phyloP scores from a whole-genome alignment of 1,140 invertebrate species.

The Drosophila virilis region DNA sequence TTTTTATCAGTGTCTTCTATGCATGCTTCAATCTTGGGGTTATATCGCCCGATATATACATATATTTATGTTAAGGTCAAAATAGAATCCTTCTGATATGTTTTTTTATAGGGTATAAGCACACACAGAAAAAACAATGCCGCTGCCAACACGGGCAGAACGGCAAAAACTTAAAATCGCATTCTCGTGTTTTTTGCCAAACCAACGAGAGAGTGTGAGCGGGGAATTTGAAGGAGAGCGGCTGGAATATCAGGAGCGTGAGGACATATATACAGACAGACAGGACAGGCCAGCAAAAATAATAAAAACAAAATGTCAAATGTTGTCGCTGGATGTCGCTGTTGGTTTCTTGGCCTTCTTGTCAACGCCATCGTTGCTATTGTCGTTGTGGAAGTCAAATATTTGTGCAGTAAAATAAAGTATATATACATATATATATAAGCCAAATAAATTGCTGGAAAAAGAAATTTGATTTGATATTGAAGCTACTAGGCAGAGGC shows the following conservation, averaged over 20 bases:
- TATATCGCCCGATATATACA: no score
- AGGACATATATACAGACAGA: neutral
- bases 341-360: conserved; percentile 44
- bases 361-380: conserved; percentile 32
- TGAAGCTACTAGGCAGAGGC: conserved; percentile 27
- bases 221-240: no score
- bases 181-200: conserved; percentile 49
- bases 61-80: neutral
- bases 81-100: neutral
- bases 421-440: conserved; percentile 2
- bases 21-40: no score
- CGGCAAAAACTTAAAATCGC: conserved; percentile 52
- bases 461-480: conserved; percentile 55
- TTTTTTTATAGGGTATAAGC: conserved; percentile 15
- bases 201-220: conserved; percentile 24
- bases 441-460: conserved; percentile 46
- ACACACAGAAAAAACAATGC: conserved; percentile 22
- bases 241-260: neutral
- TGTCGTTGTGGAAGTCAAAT: conserved; percentile 42
- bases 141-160: conserved; percentile 12
- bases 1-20: no score
- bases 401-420: conserved; percentile 39
- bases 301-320: conserved; percentile 47
- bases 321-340: conserved; percentile 34
- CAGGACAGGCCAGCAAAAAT: neutral